Conservation (phyloP, 2,888 invertebrate species). For the Athripsodes cinereus region DNA sequence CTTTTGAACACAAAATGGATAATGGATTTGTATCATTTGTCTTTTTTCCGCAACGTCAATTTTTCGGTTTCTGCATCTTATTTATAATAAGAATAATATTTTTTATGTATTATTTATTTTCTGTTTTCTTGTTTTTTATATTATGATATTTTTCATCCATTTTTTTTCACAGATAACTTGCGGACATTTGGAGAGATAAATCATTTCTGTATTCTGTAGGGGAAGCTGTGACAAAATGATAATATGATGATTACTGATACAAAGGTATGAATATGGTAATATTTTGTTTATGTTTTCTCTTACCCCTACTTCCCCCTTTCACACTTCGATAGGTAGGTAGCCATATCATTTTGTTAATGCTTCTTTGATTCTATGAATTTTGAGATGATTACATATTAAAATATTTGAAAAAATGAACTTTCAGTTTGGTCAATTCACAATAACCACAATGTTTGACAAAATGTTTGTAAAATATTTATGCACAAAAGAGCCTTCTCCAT, state of each 20-base stretch:
- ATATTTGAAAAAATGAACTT: too few relatives aligned
- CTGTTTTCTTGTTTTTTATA: neutral
- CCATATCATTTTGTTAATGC: too few relatives aligned
- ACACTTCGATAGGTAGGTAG: too few relatives aligned
- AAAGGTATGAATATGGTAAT: neutral
- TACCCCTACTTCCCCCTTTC: neutral
- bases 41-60: conserved; percentile 16
- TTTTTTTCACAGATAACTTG: conserved; percentile 8
- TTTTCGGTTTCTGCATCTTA: conserved; percentile 11
- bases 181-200: neutral
- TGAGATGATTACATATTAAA: too few relatives aligned
- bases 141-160: conserved; percentile 11
- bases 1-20: conserved; percentile 4
- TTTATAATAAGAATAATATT: neutral
- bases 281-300: neutral
- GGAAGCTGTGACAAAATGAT: neutral
- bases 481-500: too few relatives aligned
- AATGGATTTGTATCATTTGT: conserved; percentile 25
- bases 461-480: too few relatives aligned
- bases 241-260: neutral
- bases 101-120: neutral
- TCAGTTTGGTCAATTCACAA: too few relatives aligned
- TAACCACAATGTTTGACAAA: too few relatives aligned
- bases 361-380: too few relatives aligned
- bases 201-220: neutral